phyloP scores from a whole-genome alignment of 2,888 invertebrate genomes.

The Agrochola lychnidis region DNA sequence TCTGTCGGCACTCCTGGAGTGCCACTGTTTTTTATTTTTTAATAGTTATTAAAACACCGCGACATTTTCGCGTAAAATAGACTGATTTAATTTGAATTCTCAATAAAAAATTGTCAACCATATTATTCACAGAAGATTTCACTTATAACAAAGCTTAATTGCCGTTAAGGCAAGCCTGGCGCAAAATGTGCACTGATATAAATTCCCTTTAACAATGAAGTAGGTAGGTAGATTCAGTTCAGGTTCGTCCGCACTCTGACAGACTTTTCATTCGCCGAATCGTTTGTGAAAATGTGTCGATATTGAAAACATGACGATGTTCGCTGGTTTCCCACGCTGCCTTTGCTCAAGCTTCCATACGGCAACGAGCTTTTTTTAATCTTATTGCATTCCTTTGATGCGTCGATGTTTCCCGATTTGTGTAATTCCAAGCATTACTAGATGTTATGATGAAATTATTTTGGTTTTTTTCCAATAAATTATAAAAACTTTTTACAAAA shows the following conservation, averaged over 20 bases:
- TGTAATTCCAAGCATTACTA: not conserved
- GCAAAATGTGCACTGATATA: slow-evolving; percentile 7
- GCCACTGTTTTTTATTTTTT: too few species aligned
- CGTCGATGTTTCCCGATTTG: not conserved
- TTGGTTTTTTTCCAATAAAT: not conserved
- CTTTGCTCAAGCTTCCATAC: not conserved
- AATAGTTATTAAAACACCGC: too few species aligned
- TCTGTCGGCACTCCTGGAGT: too few species aligned
- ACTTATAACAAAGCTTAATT: slow-evolving; percentile 1
- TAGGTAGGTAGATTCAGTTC: too few species aligned
- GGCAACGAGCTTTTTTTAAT: not conserved
- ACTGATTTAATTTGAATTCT: not conserved
- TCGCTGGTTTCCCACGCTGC: not conserved
- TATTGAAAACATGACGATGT: not conserved
- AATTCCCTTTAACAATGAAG: not conserved
- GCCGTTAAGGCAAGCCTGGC: not conserved
- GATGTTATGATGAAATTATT: not conserved
- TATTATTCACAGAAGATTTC: not conserved
- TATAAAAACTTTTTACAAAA: too few species aligned
- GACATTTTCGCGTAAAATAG: not conserved
- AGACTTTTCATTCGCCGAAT: not conserved
- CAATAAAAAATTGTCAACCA: not conserved
- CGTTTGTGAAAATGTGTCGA: not conserved
- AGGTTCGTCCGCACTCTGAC: not conserved
- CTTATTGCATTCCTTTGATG: slow-evolving; percentile 7